Evolutionary conservation across 2,113 vertebrate genomes (phyloP).

Genomic region (Vulpes lagopus): DNA sequence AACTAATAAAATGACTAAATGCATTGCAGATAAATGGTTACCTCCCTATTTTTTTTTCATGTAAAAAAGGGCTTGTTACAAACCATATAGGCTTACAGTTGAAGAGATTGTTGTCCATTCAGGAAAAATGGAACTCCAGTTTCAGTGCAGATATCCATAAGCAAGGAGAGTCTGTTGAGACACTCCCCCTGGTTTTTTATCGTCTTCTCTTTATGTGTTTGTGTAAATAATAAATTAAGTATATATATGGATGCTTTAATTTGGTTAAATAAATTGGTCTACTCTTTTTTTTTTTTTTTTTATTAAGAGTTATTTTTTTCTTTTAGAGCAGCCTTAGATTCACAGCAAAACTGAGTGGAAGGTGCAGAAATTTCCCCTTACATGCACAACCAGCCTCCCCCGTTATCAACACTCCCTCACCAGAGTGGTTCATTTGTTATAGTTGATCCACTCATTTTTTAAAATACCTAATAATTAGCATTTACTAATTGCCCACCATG

Average conservation of each 20-base stretch:
- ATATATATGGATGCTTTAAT: constrained; percentile 12
- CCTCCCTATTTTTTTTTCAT: not conserved
- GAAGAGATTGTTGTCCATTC: not conserved
- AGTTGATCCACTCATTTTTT: not conserved
- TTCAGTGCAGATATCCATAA: not conserved
- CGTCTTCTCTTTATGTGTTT: not conserved
- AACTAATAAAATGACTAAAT: constrained; percentile 30
- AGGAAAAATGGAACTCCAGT: not conserved
- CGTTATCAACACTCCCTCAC: not conserved
- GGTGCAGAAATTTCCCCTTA: not conserved
- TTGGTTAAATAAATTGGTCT: not conserved
- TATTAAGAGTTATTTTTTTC: not conserved
- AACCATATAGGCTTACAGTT: not conserved
- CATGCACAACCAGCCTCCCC: not conserved
- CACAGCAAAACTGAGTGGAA: not conserved
- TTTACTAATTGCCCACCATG: constrained; percentile 18
- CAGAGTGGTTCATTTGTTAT: not conserved
- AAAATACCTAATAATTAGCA: not conserved
- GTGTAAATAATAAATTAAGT: not conserved
- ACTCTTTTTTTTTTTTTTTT: not conserved
- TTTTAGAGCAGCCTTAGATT: not conserved
- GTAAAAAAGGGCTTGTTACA: not conserved
- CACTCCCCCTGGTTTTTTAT: not conserved
- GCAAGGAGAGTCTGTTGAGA: not conserved
- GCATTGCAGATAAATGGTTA: not conserved